Evolutionary conservation across 2,113 vertebrate species (phyloP).

Genomic region (Ictidomys tridecemlineatus): DNA sequence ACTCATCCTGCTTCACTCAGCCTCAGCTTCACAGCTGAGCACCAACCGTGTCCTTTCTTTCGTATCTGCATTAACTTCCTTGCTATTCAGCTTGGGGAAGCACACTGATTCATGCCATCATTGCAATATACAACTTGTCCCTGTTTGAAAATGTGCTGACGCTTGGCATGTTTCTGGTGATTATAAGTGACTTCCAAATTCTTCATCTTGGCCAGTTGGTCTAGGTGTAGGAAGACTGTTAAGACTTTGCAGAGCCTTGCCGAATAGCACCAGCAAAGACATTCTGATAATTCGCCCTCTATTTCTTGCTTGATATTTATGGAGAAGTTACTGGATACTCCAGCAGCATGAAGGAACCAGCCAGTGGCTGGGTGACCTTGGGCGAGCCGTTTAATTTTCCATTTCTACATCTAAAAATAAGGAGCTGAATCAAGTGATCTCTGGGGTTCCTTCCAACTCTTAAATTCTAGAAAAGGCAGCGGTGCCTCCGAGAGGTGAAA

Average conservation of each 20-base stretch:
- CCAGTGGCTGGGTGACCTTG: constrained; percentile 59
- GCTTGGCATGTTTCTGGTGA: neutral
- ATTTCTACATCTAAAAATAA: constrained; percentile 72
- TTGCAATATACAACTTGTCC: neutral
- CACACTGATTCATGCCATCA: fast-evolving
- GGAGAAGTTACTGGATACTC: neutral
- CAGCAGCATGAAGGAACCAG: neutral
- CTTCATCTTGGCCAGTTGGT: neutral
- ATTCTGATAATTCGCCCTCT: neutral
- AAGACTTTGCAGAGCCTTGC: neutral
- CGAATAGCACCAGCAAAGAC: neutral
- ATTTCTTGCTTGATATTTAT: neutral
- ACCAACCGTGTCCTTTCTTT: neutral
- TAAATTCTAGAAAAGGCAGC: neutral
- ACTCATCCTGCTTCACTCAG: constrained; percentile 62
- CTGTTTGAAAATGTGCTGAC: neutral
- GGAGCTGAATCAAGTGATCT: neutral
- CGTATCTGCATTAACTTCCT: neutral
- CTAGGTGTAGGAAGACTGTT: neutral
- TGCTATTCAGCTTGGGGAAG: neutral
- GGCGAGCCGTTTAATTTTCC: constrained; percentile 46
- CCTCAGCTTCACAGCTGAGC: neutral
- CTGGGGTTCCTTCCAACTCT: constrained; percentile 47
- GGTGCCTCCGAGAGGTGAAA: neutral
- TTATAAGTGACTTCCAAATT: neutral